Evolutionary conservation across 2,797 vertebrate genomes (phyloP).

Genomic region (Urosaurus nigricauda): DNA sequence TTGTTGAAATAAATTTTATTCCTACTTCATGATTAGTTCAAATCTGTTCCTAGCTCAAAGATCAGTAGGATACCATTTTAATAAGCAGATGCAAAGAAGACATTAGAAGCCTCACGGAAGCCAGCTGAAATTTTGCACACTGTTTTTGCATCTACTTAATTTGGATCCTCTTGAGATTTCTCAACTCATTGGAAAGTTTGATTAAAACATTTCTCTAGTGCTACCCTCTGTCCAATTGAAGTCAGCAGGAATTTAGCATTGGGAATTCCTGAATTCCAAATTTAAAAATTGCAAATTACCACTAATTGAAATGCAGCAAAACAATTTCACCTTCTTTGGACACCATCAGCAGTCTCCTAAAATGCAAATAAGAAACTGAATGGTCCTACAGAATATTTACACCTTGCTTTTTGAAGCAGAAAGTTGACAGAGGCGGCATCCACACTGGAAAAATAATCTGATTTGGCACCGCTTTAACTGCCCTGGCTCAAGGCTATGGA

Average conservation of each 20-base stretch:
- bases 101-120: background rate
- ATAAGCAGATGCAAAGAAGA: background rate
- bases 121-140: background rate
- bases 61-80: background rate
- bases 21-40: background rate
- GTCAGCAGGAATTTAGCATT: constrained; percentile 10
- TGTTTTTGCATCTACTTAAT: constrained; percentile 3
- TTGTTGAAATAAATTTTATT: constrained; percentile 10
- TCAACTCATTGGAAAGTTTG: background rate
- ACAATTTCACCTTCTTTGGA: background rate
- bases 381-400: background rate
- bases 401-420: background rate
- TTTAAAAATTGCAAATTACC: constrained; percentile 11
- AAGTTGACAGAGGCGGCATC: background rate
- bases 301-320: constrained; percentile 11
- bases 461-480: too few species aligned
- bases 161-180: constrained; percentile 8
- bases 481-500: too few species aligned
- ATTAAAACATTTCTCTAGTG: constrained; percentile 16
- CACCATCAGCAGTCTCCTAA: background rate
- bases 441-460: too few species aligned
- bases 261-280: constrained; percentile 11
- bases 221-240: constrained; percentile 2
- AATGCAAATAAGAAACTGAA: background rate
- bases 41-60: background rate